phyloP scores from a whole-genome alignment of 1,140 invertebrate species.

The Phymastichus coffea region DNA sequence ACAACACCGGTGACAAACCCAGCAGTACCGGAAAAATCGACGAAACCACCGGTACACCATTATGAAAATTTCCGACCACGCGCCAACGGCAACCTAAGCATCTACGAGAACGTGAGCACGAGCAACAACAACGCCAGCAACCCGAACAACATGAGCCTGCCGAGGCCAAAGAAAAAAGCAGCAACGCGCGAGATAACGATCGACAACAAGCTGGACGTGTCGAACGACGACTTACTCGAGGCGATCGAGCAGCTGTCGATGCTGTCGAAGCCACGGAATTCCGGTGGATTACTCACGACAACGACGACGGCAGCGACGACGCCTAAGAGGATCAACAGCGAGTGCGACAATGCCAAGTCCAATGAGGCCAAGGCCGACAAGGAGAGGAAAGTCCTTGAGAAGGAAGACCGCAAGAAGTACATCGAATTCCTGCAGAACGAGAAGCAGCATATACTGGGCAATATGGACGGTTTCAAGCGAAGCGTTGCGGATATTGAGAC shows the following conservation, averaged over 20 bases:
- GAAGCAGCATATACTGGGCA: slow-evolving; percentile 49
- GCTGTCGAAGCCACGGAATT: slow-evolving; percentile 48
- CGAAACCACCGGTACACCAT: slow-evolving; percentile 24
- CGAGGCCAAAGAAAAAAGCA: slow-evolving; percentile 7
- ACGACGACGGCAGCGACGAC: background rate
- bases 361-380: slow-evolving; percentile 58
- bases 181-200: background rate
- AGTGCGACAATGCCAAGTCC: slow-evolving; percentile 50
- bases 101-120: slow-evolving; percentile 46
- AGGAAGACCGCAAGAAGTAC: slow-evolving; percentile 49
- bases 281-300: background rate
- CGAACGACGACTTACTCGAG: slow-evolving; percentile 55
- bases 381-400: slow-evolving; percentile 34
- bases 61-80: slow-evolving; percentile 38
- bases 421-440: slow-evolving; percentile 53
- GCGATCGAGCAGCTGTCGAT: slow-evolving; percentile 52
- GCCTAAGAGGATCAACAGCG: slow-evolving; percentile 52
- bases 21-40: slow-evolving; percentile 23
- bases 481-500: slow-evolving; percentile 77
- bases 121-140: slow-evolving; percentile 4
- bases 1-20: too few relatives aligned
- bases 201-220: slow-evolving; percentile 56
- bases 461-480: slow-evolving; percentile 64
- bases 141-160: slow-evolving; percentile 6
- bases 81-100: slow-evolving; percentile 42